Percentiles rank a stretch among this genome's conserved stretches.
Evolutionary conservation across 2,888 invertebrate genomes (phyloP).

Genomic region (Aspidapion aeneum): DNA sequence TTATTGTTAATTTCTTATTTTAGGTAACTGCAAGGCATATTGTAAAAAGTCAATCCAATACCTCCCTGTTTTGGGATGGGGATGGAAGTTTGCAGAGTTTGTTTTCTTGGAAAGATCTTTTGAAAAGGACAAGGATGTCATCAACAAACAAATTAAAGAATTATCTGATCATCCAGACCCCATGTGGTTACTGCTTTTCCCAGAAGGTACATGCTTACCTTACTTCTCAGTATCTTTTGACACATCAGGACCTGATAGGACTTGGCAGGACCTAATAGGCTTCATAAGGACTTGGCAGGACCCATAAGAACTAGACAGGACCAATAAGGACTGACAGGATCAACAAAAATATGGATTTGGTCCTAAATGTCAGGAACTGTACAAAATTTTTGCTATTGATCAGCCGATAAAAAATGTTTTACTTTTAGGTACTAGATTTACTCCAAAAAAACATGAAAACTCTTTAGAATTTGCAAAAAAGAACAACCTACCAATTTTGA

Average conservation of each 20-base stretch:
- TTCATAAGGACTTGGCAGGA: too few relatives aligned
- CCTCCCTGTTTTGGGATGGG: slow-evolving; percentile 92
- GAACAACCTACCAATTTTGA: slow-evolving; percentile 78
- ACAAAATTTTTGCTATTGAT: too few relatives aligned
- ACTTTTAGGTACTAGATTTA: slow-evolving; percentile 67
- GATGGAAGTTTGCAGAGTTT: slow-evolving; percentile 94
- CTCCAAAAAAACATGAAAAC: slow-evolving; percentile 79
- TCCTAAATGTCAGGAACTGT: too few relatives aligned
- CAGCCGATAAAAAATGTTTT: neutral
- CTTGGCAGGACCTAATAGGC: too few relatives aligned
- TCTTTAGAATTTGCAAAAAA: slow-evolving; percentile 84
- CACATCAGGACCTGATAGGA: too few relatives aligned
- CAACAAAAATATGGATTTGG: too few relatives aligned
- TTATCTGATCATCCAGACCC: slow-evolving; percentile 87
- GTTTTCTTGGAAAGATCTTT: slow-evolving; percentile 90
- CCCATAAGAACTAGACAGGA: too few relatives aligned
- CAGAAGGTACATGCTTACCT: too few relatives aligned
- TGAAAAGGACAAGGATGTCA: slow-evolving; percentile 84
- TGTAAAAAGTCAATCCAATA: slow-evolving; percentile 90
- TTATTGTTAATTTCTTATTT: slow-evolving; percentile 42
- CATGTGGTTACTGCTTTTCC: slow-evolving; percentile 84
- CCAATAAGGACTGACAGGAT: too few relatives aligned
- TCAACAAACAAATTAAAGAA: slow-evolving; percentile 75
- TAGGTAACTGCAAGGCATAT: slow-evolving; percentile 88
- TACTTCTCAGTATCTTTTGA: too few relatives aligned